phyloP scores from a whole-genome alignment of 2,888 invertebrate genomes.

The Chironomus tentans region DNA sequence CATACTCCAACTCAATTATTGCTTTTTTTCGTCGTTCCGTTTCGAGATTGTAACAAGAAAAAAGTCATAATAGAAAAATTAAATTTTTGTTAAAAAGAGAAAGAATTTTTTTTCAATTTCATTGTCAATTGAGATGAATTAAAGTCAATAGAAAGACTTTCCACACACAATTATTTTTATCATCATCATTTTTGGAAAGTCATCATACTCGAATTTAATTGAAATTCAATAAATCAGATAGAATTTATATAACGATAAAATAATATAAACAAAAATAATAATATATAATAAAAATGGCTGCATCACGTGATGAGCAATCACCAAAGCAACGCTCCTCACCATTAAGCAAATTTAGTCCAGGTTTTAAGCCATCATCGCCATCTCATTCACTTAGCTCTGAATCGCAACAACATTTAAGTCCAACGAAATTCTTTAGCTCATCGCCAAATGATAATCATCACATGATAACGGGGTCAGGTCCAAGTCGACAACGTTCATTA shows the following conservation, averaged over 20 bases:
- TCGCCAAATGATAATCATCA: not conserved
- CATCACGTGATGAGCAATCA: slow-evolving; percentile 19
- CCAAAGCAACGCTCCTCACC: slow-evolving; percentile 21
- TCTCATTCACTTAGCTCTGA: slow-evolving; percentile 9
- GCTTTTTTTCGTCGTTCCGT: no score
- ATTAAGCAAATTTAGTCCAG: slow-evolving; percentile 12
- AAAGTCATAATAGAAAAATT: no score
- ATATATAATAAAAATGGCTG: slow-evolving; percentile 14
- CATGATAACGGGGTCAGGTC: slow-evolving; percentile 40
- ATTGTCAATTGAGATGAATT: not conserved
- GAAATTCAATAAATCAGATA: not conserved
- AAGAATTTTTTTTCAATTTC: not conserved
- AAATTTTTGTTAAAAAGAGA: no score
- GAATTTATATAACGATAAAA: not conserved
- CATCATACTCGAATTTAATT: not conserved
- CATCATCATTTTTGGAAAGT: no score
- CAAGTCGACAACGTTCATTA: slow-evolving; percentile 64
- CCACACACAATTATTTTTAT: not conserved
- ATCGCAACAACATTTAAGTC: slow-evolving; percentile 20
- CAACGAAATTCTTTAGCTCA: slow-evolving; percentile 19
- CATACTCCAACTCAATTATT: no score
- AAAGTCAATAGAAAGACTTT: not conserved
- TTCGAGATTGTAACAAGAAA: no score
- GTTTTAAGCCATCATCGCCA: slow-evolving; percentile 19
- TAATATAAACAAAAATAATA: not conserved